Percentiles rank a stretch among this genome's conserved stretches.
These are phyloP conservation scores for Phaetusa simplex DNA, from an alignment of 2,113 vertebrate species.

Conservation along the genomic window DNA sequence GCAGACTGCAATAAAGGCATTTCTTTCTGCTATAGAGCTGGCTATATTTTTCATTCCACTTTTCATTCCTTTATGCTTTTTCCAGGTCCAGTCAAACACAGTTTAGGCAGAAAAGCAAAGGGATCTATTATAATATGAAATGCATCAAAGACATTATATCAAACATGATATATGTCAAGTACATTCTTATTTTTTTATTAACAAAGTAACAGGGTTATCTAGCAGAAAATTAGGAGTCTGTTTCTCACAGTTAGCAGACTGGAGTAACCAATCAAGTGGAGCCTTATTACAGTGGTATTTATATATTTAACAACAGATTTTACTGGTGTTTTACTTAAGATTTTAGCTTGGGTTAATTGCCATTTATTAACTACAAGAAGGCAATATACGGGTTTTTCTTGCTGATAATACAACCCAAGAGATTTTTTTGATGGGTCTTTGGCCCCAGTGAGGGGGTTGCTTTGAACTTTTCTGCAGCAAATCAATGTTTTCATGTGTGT, in stretches of 20 bases:
- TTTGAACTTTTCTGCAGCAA: neutral
- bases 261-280: neutral
- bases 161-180: neutral
- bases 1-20: neutral
- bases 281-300: neutral
- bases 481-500: neutral
- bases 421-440: neutral
- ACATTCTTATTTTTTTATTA: neutral
- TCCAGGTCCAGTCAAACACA: neutral
- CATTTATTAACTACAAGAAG: neutral
- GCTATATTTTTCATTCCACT: neutral
- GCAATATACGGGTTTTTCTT: neutral
- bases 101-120: neutral
- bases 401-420: neutral
- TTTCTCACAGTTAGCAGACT: neutral
- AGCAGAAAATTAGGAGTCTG: neutral
- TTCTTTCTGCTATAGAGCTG: neutral
- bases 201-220: neutral
- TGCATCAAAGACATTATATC: neutral
- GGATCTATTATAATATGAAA: neutral
- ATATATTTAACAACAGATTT: neutral
- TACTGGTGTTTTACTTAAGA: neutral
- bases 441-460: neutral
- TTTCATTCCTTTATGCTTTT: neutral
- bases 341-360: neutral